Base-by-base conservation (phyloP, 2,888 invertebrate species). In the Tyria jacobaeae region DNA sequence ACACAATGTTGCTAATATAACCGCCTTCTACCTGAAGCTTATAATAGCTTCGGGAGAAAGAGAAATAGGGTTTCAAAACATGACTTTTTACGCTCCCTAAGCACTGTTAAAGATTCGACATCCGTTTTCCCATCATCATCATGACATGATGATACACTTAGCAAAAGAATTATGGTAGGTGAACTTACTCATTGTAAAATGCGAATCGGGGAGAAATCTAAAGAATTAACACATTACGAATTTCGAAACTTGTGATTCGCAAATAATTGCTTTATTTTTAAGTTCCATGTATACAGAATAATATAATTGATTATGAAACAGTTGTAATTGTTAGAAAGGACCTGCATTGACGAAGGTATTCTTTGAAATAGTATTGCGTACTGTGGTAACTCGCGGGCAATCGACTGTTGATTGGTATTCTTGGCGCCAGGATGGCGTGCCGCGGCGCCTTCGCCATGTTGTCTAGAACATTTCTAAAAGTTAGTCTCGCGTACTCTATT, bases 371-470 rank as follows among this genome's bases (percentile, higher is more conserved):
- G 52, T 65, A 60, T 85, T 79, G 85, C 86, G 83, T 85, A 85
- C 75, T 74, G 62, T 58, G 66, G 76, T n/a, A 78, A 68, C 60
- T 66, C 57, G 58, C 68, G 74, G 74, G 70, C 63, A 72, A 76
- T 75, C 75, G 78, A 71, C 75, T 70, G 83, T 77, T 82, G 85
- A 87, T 89, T 84, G 83, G 81, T 80, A 67, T 76, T 62, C 60
- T 57, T 63, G 62, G 76, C 87, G 87, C 73, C 88, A 66, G 51
- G 17, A n/a, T n/a, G n/a, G n/a, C n/a, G n/a, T n/a, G n/a, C n/a
- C n/a, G 17, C 64, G 89, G 83, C 89, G 88, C 88, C 87, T 50
- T 34, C 49, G 56, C 54, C 57, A n/a, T 65, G 66, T 62, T 76
- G 63, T 77, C 71, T 77, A 65, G 71, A 73, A 76, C 53, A 64